Conservation (phyloP, 2,888 invertebrate species). For the Oxystoma pomonae region DNA sequence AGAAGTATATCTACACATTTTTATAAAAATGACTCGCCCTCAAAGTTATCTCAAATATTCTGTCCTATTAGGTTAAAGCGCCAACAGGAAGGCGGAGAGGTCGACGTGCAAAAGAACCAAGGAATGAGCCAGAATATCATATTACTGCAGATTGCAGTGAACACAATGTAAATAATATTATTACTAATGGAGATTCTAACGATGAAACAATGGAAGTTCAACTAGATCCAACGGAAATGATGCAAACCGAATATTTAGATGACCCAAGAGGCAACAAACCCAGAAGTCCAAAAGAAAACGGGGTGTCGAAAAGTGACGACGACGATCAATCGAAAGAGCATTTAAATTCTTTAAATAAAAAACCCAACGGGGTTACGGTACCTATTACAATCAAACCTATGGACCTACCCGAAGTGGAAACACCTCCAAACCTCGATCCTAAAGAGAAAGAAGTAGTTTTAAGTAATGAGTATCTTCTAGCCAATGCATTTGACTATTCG, state of each 20-base stretch:
- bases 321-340: neutral
- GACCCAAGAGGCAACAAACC: neutral
- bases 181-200: neutral
- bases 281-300: neutral
- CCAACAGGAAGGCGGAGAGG: neutral
- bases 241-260: neutral
- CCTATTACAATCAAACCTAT: neutral
- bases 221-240: neutral
- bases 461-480: conserved; percentile 24
- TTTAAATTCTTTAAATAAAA: neutral
- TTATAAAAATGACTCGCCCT: too few species aligned
- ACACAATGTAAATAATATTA: neutral
- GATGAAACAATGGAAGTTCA: neutral
- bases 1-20: too few species aligned
- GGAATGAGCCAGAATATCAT: neutral
- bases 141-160: neutral
- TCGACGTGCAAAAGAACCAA: neutral
- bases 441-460: conserved; percentile 23
- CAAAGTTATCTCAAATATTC: neutral
- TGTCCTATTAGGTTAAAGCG: neutral
- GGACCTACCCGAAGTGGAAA: neutral
- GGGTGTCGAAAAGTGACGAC: neutral
- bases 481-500: conserved; percentile 22
- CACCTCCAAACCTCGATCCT: conserved; percentile 17
- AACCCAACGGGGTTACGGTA: neutral